These are phyloP conservation scores for Semnornis frantzii DNA, from an alignment of 2,113 vertebrate species.

Conservation along the genomic window DNA sequence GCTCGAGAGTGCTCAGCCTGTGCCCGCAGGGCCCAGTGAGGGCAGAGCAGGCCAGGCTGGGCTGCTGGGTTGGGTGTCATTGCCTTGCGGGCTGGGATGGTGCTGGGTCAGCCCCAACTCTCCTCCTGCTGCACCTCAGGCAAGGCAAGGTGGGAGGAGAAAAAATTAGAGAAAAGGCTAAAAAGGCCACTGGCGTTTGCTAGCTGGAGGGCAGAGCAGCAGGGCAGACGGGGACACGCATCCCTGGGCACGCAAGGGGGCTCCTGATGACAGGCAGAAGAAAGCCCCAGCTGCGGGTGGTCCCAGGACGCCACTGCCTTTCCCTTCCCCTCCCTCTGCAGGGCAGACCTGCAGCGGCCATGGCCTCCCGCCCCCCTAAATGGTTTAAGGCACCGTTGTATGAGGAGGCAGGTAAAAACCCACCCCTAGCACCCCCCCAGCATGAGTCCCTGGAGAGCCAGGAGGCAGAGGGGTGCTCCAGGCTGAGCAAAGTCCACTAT, in stretches of 20 bases:
- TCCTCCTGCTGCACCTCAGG: constrained; percentile 18
- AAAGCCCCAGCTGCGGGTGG: background rate
- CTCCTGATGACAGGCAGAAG: background rate
- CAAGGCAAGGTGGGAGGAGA: constrained; percentile 6
- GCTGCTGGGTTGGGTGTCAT: background rate
- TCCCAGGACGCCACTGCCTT: background rate
- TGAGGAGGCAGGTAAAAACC: constrained; percentile 70
- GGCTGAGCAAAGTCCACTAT: constrained; percentile 1
- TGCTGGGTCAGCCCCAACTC: background rate
- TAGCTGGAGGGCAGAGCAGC: constrained; percentile 31
- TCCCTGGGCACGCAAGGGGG: background rate
- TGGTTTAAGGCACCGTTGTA: constrained; percentile 80
- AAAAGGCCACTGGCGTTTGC: constrained; percentile 50
- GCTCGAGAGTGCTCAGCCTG: background rate
- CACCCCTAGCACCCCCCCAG: background rate
- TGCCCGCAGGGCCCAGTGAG: background rate
- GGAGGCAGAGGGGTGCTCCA: background rate
- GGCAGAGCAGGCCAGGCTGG: background rate
- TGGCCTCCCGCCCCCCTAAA: constrained; percentile 60
- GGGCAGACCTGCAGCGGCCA: background rate
- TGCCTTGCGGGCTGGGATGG: background rate
- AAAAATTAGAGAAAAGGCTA: constrained; percentile 61
- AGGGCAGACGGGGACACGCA: background rate
- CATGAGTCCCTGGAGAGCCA: background rate
- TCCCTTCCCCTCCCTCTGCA: background rate